Base-by-base conservation (phyloP, 2,888 invertebrate genomes). In the Artemia sinica region DNA sequence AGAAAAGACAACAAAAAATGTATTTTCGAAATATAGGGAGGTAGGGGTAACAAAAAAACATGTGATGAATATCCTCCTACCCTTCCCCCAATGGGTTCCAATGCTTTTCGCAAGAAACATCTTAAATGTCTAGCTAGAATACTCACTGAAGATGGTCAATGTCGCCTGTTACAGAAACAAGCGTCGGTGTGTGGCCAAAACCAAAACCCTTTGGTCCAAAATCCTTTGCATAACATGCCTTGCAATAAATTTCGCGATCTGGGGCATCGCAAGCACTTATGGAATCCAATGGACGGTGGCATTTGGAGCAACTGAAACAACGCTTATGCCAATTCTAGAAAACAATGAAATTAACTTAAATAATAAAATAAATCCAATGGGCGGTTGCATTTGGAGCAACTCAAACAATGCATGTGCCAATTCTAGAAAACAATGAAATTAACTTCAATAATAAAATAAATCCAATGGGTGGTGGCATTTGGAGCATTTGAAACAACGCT, bases 371-470 rank as follows among this genome's bases (percentile, higher is more conserved):
- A 91, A 80, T 92, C 92, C 77, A 89, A 82, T 74, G 90, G 90
- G 79, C 87, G 87, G 75, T 86, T 85, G 79, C 91, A 92, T 74
- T 87, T 89, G 68, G 84, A 85, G 80, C 95, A 95, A 79, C 86
- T 86, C 85, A 95, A 95, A 82, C 95, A 95, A 74, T 88, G 81
- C 80, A 86, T 91, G 82, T 96, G 95, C 90, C 90, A 91, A 76
- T 88, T 82, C 77, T 78, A 72, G 41, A 69, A 71, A 50, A 49
- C 14, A 66, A 63, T 71, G 50, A 68, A 48, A 10, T n/a, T 10
- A 41, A n/a, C n/a, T n/a, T n/a, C n/a, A n/a, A n/a, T n/a, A n/a
- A n/a, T n/a, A n/a, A n/a, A n/a, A n/a, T n/a, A n/a, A 91, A 80
- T 92, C 92, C 77, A 89, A 82, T 74, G 90, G 90, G 79, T 87